Base-by-base conservation (phyloP, 1,140 invertebrate species). In the Leptinotarsa lineolata region DNA sequence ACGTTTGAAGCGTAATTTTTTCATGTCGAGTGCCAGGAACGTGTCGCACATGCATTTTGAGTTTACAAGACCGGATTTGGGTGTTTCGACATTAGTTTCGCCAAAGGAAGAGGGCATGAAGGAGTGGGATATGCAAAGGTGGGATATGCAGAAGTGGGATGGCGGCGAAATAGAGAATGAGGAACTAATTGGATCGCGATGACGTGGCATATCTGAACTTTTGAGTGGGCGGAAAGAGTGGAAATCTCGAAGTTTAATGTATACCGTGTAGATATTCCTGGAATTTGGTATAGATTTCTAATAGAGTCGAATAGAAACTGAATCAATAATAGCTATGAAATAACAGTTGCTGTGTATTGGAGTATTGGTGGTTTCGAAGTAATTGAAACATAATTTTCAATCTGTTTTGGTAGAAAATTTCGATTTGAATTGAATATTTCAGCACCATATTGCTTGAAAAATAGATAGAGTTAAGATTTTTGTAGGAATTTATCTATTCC, bases 1-100 rank as follows among this genome's bases (percentile, higher is more conserved):
- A 75, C 74, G 74, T 75, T 61, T 46, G n/a, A 30, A 64, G 21
- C 65, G 58, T 58, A 61, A 68, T 75, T 72, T 68, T 75, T 75
- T 72, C 16, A 39, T 24, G 20, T 61, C n/a, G 46, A 24, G 45
- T 60, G 70, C n/a, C 66, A 69, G 18, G 65, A 46, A 75, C 74
- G 74, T 75, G 74, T 75, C 71, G 60, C 70, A 72, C 74, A 72
- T 68, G 54, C 66, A 68, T 21, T 54, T 18, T 15, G 48, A 54
- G 48, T 54, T 54, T 54, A 54, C 48, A 54, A 54, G 48, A 54
- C 15, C 48, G 48, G 48, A 54, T 54, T 54, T 18, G 6, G 48
- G 6, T 54, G n/a, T 54, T 54, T 54, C 16, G n/a, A 54, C 48
- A 54, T 18, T 18, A 54, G 48, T n/a, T 54, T 54, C 48, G 0